Evolutionary conservation across 2,888 invertebrate species (phyloP), one percentile per base, ranked within the genome.

Genomic region (Desoria tigrina): DNA sequence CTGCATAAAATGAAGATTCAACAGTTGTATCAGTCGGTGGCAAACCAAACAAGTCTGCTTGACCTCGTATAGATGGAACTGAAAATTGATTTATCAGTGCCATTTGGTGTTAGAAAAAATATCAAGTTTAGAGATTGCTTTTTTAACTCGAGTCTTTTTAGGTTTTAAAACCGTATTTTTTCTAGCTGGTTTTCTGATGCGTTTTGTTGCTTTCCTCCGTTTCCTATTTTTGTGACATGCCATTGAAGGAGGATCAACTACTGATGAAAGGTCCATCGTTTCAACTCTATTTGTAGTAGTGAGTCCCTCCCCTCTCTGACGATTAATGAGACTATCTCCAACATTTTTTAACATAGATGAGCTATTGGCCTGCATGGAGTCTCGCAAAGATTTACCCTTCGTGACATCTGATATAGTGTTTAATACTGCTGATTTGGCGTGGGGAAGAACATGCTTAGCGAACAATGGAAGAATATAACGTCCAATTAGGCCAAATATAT

Each of bases 11-110:
- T 2, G 55, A 61, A n/a, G 32, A 54, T n/a, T 73, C 73, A 7
- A 60, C 39, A 6, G 69, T 61, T 14, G 71, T 71, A 24, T 71
- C 69, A 1, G 69, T 71, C 1, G 62, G 37, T 1, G 69, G 69
- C 1, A 61, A 1, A 11, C 53, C 50, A 49, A 73, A 73, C 4
- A 73, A 18, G 55, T 73, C 73, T 16, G 42, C 57, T 28, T 64
- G 26, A 11, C 65, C 42, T 11, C 68, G 7, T 0, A 73, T 57
- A 2, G 55, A 11, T 0, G 70, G 68, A 16, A 18, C 56, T 0
- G 70, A 73, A 2, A 32, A 9, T 1, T 39, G 1, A 42, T 73
- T 53, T 6, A 69, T 61, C 3, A 64, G 4, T 2, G 66, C 61
- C 69, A 69, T 69, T 55, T 63, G 45, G 65, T 42, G 4, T 54